Conservation (phyloP, 2,113 vertebrate species). For the Myiopsitta monachus region DNA sequence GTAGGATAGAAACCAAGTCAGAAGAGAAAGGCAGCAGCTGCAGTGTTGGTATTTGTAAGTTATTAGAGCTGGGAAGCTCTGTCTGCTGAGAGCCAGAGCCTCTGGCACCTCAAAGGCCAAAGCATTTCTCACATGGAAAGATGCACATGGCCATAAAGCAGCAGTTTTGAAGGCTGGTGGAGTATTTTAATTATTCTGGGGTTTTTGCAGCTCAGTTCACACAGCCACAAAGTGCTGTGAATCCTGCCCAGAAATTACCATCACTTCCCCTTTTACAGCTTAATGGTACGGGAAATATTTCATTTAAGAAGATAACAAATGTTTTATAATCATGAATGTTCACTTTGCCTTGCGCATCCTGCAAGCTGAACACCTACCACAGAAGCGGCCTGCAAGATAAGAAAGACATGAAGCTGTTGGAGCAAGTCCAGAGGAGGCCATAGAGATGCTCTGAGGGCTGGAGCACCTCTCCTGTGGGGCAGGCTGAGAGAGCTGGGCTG, state of each 20-base stretch:
- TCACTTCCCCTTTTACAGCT: too few species aligned
- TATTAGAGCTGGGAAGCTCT: background rate
- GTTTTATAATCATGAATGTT: background rate
- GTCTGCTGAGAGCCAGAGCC: background rate
- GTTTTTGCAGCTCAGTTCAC: background rate
- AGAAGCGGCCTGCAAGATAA: background rate
- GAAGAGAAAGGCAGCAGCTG: background rate
- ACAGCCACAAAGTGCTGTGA: background rate
- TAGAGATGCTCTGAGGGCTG: background rate
- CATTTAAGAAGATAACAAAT: background rate
- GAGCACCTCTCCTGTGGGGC: background rate
- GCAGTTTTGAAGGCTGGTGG: background rate
- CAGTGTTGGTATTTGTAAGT: too few species aligned
- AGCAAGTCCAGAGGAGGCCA: background rate
- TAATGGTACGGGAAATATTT: rapidly evolving
- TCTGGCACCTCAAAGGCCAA: background rate
- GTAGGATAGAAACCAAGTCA: background rate
- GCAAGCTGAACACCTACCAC: background rate
- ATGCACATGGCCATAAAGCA: rapidly evolving
- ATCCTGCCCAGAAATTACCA: background rate
- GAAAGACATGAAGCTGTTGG: background rate
- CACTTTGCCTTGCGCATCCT: rapidly evolving
- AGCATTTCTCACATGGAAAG: background rate
- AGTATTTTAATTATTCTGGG: background rate
- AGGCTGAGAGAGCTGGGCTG: background rate